Evolutionary conservation across 2,797 vertebrate genomes (phyloP).

Genomic region (Poecilia velifera): DNA sequence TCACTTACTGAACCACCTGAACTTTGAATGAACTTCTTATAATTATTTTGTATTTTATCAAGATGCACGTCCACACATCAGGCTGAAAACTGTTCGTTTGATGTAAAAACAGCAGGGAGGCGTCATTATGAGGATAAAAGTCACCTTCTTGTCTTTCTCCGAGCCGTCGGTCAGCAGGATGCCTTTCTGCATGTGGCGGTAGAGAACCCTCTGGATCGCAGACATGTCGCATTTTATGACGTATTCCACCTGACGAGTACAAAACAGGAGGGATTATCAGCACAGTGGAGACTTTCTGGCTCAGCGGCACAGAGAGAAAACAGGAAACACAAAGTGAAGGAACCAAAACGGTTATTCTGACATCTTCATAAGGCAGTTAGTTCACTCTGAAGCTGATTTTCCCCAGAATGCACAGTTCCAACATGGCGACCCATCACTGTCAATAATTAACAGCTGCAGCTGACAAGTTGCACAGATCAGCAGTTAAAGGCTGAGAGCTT

Average conservation of each 20-base stretch:
- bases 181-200: slow-evolving; percentile 98
- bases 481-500: slow-evolving; percentile 1
- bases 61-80: not conserved
- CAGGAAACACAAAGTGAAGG: not conserved
- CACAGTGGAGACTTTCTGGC: not conserved
- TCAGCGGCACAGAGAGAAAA: not conserved
- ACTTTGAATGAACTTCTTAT: not conserved
- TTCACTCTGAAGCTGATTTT: not conserved
- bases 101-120: not conserved
- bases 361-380: not conserved
- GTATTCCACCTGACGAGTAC: slow-evolving; percentile 90
- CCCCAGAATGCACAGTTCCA: not conserved
- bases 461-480: not conserved
- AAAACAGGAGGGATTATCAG: not conserved
- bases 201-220: slow-evolving; percentile 96
- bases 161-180: slow-evolving; percentile 98
- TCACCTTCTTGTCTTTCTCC: slow-evolving; percentile 98
- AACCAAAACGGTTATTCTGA: not conserved
- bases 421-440: not conserved
- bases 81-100: not conserved
- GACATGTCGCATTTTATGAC: slow-evolving; percentile 99
- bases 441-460: slow-evolving; percentile 11
- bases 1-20: not conserved
- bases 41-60: too few species aligned
- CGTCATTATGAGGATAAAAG: rapidly evolving